Evolutionary conservation across 2,888 invertebrate species (phyloP), one percentile per base, ranked within the genome.

Genomic region (Noctua comes): DNA sequence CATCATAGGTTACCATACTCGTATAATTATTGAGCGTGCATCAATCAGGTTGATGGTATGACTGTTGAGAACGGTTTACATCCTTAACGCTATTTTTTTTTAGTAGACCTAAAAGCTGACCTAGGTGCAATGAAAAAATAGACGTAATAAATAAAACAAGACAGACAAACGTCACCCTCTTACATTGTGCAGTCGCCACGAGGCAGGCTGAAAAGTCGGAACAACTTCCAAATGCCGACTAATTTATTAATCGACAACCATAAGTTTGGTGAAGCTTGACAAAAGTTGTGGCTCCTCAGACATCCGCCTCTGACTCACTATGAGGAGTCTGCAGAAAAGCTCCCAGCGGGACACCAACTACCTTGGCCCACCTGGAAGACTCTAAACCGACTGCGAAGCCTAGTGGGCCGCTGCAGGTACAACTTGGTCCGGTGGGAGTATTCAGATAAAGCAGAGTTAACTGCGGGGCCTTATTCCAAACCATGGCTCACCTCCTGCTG

Each of bases 41-140:
- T 93, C 93, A 91, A 93, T 94, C 93, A 93, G 88, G 88, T 88
- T 90, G 87, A 88, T 92, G 87, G 95, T 95, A 95, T 94, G 90
- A 93, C 90, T 90, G 92, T 82, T 85, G 80, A 85, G 86, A 88
- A 84, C 86, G 78, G 85, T 83, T 79, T 43, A 83, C 84, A 86
- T 88, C 87, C 84, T 86, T 82, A 82, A 73, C 65, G 40, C 73
- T 77, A 51, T 76, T n/a, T 46, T 72, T 77, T 80, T 77, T 76
- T 59, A 70, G 43, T 54, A 70, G 16, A 18, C n/a, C 70, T 72
- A 31, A 21, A 10, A 31, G 7, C 7, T 7, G 13, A n/a, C 40
- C 0, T n/a, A 40, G 31, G 2, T 65, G 1, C 43, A 16, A 36
- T 64, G 16, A 13, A 13, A 36, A 65, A 65, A 65, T n/a, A 7